A percentile compares a stretch with the other conserved stretches of the same genome.
phyloP scores from a whole-genome alignment of 92 coral and sea anemone genomes.

The Actinostola sp. region DNA sequence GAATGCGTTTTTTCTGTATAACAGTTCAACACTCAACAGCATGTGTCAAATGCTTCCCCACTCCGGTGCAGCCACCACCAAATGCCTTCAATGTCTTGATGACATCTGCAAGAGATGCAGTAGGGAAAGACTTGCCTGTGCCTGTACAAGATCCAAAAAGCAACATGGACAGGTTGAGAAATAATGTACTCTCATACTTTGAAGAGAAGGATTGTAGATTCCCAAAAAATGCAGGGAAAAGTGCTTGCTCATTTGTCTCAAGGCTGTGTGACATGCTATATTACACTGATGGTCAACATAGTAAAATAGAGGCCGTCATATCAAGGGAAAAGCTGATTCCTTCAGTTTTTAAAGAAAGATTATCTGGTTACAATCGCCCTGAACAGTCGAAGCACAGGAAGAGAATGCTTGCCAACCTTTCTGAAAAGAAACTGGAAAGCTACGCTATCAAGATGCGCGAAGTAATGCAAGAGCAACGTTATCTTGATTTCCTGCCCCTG shows the following conservation, averaged over 20 bases:
- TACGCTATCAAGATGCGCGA: conserved; percentile 4
- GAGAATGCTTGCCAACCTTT: conserved; percentile 19
- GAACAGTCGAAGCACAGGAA: conserved; percentile 44
- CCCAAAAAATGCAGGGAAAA: conserved; percentile 25
- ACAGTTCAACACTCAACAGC: no score
- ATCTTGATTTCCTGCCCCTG: neutral
- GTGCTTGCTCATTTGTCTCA: conserved; percentile 24
- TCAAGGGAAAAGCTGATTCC: conserved; percentile 20
- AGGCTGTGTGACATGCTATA: conserved; percentile 27
- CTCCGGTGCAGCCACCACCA: no score
- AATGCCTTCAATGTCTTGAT: no score
- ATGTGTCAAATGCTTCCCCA: no score
- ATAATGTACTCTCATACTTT: conserved; percentile 28
- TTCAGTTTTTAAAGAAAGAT: conserved; percentile 25
- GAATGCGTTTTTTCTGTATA: no score
- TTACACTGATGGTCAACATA: conserved; percentile 42
- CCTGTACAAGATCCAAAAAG: conserved; percentile 28
- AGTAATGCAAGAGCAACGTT: neutral
- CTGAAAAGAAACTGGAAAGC: neutral
- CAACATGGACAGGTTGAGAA: conserved; percentile 34
- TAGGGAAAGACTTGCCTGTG: neutral
- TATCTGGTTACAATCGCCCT: conserved; percentile 44
- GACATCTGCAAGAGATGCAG: no score
- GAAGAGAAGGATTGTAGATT: conserved; percentile 39
- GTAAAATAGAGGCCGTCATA: conserved; percentile 23